phyloP scores from a whole-genome alignment of 2,888 invertebrate genomes.

The Andrena marginata region DNA sequence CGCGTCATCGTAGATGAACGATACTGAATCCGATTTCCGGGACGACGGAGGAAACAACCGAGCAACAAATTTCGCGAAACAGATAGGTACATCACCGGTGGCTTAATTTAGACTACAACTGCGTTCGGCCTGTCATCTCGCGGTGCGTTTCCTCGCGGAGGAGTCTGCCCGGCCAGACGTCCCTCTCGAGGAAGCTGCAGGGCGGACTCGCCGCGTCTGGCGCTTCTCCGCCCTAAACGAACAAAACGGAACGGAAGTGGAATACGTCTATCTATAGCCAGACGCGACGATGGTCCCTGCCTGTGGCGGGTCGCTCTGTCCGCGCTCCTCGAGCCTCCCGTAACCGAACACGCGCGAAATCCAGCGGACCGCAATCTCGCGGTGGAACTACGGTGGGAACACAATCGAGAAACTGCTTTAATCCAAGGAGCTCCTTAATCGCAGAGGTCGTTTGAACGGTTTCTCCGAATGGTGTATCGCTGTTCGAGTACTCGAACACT shows the following conservation, averaged over 20 bases:
- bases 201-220: conserved; percentile 40
- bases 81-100: not conserved
- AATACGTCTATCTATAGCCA: conserved; percentile 75
- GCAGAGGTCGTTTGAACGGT: not conserved
- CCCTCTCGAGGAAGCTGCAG: not conserved
- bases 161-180: not conserved
- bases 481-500: no score
- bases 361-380: not conserved
- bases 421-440: not conserved
- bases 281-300: conserved; percentile 61
- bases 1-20: no score
- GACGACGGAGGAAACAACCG: conserved; percentile 5
- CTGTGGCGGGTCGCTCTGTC: conserved; percentile 10
- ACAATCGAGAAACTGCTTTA: not conserved
- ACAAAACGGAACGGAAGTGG: conserved; percentile 75
- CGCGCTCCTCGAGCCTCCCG: conserved; percentile 20
- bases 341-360: conserved; percentile 19
- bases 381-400: not conserved
- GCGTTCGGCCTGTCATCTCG: conserved; percentile 24
- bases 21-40: no score
- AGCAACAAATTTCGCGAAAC: not conserved
- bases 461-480: not conserved
- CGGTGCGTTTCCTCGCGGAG: not conserved
- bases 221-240: conserved; percentile 58
- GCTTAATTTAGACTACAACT: conserved; percentile 3